Conservation (phyloP, 2,888 invertebrate species). For the Orchesella flavescens region DNA sequence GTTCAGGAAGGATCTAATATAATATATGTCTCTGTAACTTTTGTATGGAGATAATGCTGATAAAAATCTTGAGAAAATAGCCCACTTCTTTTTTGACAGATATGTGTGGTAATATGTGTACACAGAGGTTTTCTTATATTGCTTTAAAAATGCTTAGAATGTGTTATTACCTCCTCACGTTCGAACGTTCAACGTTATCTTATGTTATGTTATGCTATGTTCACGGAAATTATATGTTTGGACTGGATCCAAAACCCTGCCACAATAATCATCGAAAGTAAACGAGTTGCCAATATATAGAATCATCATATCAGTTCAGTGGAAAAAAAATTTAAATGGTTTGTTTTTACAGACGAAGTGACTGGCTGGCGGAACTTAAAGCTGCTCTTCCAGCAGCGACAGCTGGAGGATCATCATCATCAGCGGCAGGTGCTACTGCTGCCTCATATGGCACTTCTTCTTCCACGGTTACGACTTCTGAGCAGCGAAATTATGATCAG, state of each 20-base stretch:
- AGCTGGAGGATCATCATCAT: slow-evolving; percentile 56
- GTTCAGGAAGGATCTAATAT: neutral
- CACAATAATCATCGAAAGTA: slow-evolving; percentile 41
- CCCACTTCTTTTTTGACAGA: slow-evolving; percentile 32
- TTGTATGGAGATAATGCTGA: neutral
- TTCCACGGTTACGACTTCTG: slow-evolving; percentile 12
- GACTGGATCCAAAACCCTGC: slow-evolving; percentile 52
- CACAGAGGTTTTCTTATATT: neutral
- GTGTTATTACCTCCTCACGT: slow-evolving; percentile 1
- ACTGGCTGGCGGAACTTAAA: slow-evolving; percentile 69
- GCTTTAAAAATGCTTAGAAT: neutral
- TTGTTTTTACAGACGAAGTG: slow-evolving; percentile 59
- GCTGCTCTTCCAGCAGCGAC: slow-evolving; percentile 63
- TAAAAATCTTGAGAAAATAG: slow-evolving; percentile 23
- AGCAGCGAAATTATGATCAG: slow-evolving; percentile 34
- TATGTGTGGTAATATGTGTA: neutral
- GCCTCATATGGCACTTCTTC: neutral
- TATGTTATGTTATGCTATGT: no score
- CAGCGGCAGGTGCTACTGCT: slow-evolving; percentile 57
- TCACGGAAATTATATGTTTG: slow-evolving; percentile 51
- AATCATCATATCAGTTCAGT: neutral
- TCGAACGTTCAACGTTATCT: no score
- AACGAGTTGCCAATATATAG: slow-evolving; percentile 50
- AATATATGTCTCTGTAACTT: neutral
- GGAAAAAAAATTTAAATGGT: slow-evolving; percentile 30